phyloP scores from a whole-genome alignment of 2,888 invertebrate genomes.

The Germaria angustata region DNA sequence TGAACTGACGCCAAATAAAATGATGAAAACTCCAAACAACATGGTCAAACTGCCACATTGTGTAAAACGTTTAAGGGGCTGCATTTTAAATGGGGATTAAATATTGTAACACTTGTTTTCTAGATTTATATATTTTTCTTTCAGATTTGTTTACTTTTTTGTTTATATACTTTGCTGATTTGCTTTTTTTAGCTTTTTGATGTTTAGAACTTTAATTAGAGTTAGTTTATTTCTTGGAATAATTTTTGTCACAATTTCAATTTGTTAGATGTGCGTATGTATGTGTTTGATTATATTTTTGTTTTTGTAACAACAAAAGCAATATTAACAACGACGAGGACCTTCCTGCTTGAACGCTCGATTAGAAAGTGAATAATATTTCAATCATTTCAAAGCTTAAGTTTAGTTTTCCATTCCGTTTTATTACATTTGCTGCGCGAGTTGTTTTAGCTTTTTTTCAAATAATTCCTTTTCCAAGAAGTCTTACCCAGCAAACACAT shows the following conservation, averaged over 20 bases:
- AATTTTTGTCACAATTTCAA: conserved; percentile 26
- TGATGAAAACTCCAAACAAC: conserved; percentile 79
- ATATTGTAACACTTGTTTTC: background rate
- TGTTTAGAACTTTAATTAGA: background rate
- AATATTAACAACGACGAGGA: conserved; percentile 68
- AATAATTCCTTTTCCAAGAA: conserved; percentile 56
- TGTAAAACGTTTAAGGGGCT: conserved; percentile 80
- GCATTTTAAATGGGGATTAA: conserved; percentile 72
- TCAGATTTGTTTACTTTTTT: background rate
- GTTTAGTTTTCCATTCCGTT: conserved; percentile 70
- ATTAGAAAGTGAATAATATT: conserved; percentile 78
- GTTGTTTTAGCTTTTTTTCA: conserved; percentile 45
- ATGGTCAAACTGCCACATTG: conserved; percentile 80
- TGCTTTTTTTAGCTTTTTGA: background rate
- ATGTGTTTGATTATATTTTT: conserved; percentile 1
- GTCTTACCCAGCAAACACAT: conserved; percentile 13
- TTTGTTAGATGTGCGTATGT: background rate
- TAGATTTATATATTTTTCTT: conserved; percentile 2
- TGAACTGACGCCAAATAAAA: conserved; percentile 80
- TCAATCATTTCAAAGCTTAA: conserved; percentile 76
- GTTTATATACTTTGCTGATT: background rate
- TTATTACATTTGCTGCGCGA: conserved; percentile 54
- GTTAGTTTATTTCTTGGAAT: conserved; percentile 9
- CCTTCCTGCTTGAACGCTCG: conserved; percentile 76
- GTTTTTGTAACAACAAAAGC: conserved; percentile 17